Percentiles rank a stretch among this genome's conserved stretches.
Evolutionary conservation across 2,113 vertebrate species (phyloP).

Genomic region (Oplegnathus fasciatus): DNA sequence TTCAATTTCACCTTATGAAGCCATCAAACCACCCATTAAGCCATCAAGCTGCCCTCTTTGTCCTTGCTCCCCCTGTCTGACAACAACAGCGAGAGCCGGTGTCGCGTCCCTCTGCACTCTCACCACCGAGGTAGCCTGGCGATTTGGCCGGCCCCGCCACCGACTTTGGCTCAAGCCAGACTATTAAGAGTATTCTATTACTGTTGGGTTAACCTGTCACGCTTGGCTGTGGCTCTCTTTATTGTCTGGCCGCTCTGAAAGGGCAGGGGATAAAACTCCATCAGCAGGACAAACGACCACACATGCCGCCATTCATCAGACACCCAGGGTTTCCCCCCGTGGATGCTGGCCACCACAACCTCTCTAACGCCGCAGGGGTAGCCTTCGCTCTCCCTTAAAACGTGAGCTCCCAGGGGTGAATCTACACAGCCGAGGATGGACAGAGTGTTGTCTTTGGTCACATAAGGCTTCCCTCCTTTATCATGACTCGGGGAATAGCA

Average conservation of each 20-base stretch:
- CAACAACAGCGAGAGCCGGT: conserved; percentile 51
- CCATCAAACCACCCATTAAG: conserved; percentile 76
- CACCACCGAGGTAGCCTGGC: conserved; percentile 15
- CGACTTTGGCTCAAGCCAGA: conserved; percentile 55
- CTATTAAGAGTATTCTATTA: conserved; percentile 78
- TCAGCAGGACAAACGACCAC: conserved; percentile 78
- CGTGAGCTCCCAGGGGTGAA: conserved; percentile 32
- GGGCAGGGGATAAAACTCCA: conserved; percentile 81
- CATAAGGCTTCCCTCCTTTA: conserved; percentile 29
- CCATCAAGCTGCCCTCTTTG: conserved; percentile 73
- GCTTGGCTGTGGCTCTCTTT: conserved; percentile 73
- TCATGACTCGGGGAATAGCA: conserved; percentile 38
- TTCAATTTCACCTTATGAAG: conserved; percentile 69
- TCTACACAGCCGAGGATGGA: conserved; percentile 11
- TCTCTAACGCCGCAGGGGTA: not conserved
- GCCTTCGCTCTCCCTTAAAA: conserved; percentile 33
- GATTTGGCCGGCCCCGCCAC: conserved; percentile 30
- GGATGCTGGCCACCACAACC: not conserved
- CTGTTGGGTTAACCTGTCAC: conserved; percentile 80
- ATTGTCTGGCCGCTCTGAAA: conserved; percentile 74
- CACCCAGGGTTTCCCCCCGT: conserved; percentile 26
- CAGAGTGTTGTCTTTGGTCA: not conserved
- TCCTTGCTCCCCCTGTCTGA: conserved; percentile 70
- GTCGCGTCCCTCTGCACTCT: conserved; percentile 16
- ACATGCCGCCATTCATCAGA: conserved; percentile 70